These are phyloP conservation scores for Orthosia gothica DNA, from an alignment of 2,888 invertebrate species.

Conservation along the genomic window DNA sequence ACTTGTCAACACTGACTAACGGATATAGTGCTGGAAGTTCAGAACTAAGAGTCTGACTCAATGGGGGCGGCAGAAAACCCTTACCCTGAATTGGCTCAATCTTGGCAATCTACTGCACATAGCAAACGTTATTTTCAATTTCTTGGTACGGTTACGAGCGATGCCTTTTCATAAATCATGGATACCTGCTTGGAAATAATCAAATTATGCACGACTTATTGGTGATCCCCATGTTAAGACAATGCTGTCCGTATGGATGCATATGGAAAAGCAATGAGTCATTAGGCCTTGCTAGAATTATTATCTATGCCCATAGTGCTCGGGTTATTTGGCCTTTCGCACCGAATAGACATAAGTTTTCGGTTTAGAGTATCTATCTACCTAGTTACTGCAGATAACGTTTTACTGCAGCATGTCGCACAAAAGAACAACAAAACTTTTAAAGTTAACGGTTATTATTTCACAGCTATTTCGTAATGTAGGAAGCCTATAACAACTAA, in stretches of 20 bases:
- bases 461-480: constrained; percentile 35
- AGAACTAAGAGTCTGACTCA: neutral
- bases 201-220: neutral
- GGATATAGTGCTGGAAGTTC: neutral
- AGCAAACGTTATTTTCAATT: neutral
- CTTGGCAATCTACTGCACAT: neutral
- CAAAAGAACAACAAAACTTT: constrained; percentile 15
- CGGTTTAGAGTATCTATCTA: neutral
- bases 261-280: neutral
- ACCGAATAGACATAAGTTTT: neutral
- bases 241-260: neutral
- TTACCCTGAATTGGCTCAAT: neutral
- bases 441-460: constrained; percentile 26
- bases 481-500: neutral
- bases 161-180: neutral
- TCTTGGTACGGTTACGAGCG: constrained; percentile 3
- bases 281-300: neutral
- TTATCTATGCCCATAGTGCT: neutral
- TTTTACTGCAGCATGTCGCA: constrained; percentile 4
- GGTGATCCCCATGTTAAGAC: neutral
- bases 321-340: neutral
- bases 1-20: neutral
- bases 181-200: neutral
- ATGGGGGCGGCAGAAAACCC: constrained; percentile 13
- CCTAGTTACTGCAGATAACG: neutral